These are phyloP conservation scores for Amphiura filiformis DNA, from an alignment of 35 echinoderm and acorn worm species.

Conservation along the genomic window DNA sequence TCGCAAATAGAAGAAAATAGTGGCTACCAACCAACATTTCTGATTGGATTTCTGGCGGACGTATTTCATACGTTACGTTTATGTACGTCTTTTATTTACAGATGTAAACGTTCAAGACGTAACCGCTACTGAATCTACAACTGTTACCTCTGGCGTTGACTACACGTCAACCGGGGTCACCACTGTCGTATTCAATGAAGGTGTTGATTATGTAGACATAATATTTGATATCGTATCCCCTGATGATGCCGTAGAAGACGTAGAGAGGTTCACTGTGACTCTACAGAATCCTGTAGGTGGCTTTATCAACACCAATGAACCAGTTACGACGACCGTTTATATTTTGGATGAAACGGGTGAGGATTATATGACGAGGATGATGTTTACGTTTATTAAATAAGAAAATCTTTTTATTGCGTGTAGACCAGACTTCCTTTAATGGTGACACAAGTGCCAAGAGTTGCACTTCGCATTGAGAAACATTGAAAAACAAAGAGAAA, in stretches of 20 bases:
- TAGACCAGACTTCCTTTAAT: too few species aligned
- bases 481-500: too few species aligned
- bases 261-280: neutral
- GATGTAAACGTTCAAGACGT: neutral
- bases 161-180: neutral
- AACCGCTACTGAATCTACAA: neutral
- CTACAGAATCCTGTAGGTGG: neutral
- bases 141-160: neutral
- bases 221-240: neutral
- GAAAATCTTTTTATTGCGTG: too few species aligned
- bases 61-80: too few species aligned
- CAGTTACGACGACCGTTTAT: neutral
- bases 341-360: neutral
- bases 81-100: neutral
- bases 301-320: neutral
- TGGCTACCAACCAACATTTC: too few species aligned
- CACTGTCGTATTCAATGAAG: neutral
- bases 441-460: too few species aligned
- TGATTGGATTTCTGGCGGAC: too few species aligned
- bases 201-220: neutral
- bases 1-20: too few species aligned
- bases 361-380: too few species aligned
- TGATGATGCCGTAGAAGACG: neutral
- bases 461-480: too few species aligned
- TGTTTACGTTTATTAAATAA: too few species aligned